Percentiles rank a stretch among this genome's conserved stretches.
These are phyloP conservation scores for Mayetiola destructor DNA, from an alignment of 2,888 invertebrate genomes.

Conservation along the genomic window DNA sequence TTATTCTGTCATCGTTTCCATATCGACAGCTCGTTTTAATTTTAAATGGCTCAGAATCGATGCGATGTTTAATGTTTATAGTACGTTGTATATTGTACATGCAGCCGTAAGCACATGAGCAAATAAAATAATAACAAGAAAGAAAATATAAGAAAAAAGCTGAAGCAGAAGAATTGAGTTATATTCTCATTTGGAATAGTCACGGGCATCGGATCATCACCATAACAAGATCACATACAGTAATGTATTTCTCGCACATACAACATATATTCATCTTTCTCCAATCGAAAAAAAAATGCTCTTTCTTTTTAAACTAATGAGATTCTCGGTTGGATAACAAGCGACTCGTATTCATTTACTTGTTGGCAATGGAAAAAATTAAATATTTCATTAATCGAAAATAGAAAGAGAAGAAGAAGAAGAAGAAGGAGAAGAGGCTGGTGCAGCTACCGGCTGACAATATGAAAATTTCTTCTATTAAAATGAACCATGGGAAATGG, in stretches of 20 bases:
- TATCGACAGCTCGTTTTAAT: not conserved
- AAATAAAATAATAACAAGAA: constrained; percentile 2
- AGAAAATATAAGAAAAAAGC: too few relatives aligned
- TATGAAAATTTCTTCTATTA: too few relatives aligned
- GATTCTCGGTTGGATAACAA: constrained; percentile 5
- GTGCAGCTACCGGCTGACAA: too few relatives aligned
- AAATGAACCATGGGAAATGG: too few relatives aligned
- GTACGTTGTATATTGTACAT: not conserved
- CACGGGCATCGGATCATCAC: not conserved
- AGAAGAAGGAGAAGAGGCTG: too few relatives aligned
- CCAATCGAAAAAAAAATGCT: too few relatives aligned
- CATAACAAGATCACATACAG: not conserved
- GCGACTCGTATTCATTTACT: not conserved
- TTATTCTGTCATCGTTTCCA: too few relatives aligned
- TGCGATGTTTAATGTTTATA: not conserved
- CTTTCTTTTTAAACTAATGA: not conserved
- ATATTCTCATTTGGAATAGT: constrained; percentile 4
- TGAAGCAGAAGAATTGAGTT: too few relatives aligned
- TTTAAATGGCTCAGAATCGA: not conserved
- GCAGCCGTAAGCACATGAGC: not conserved
- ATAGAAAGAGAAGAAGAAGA: too few relatives aligned
- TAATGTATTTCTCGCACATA: too few relatives aligned
- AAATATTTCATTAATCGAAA: too few relatives aligned
- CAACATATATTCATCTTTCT: too few relatives aligned
- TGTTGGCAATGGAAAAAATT: not conserved